A percentile compares a stretch with the other conserved stretches of the same genome.
Evolutionary conservation across 2,113 vertebrate genomes (phyloP).

Genomic region (Epinephelus fuscoguttatus): DNA sequence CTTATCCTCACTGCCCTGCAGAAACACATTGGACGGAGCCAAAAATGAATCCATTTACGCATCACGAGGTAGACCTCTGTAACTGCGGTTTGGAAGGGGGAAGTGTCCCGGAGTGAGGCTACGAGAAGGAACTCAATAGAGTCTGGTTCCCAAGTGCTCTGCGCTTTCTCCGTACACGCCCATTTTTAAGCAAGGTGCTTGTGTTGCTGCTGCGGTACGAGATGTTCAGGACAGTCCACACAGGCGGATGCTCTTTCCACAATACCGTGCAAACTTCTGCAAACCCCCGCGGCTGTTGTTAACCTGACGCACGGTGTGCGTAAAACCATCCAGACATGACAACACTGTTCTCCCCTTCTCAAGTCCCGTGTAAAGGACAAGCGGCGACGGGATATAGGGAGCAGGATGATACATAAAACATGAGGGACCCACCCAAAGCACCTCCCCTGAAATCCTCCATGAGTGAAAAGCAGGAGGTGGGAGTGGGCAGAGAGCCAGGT

Average conservation of each 20-base stretch:
- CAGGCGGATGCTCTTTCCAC: not conserved
- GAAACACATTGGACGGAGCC: conserved; percentile 19
- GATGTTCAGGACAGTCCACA: conserved; percentile 59
- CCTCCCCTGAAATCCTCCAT: conserved; percentile 70
- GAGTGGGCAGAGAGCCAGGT: conserved; percentile 55
- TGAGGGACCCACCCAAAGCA: conserved; percentile 76
- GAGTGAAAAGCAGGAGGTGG: conserved; percentile 53
- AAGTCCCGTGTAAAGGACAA: conserved; percentile 43
- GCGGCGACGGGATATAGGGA: conserved; percentile 61
- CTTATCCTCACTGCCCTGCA: conserved; percentile 41
- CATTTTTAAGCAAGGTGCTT: conserved; percentile 65
- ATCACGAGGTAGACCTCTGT: conserved; percentile 20
- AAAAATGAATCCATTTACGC: conserved; percentile 59
- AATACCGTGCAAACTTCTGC: conserved; percentile 40
- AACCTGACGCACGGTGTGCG: conserved; percentile 35
- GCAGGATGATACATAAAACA: conserved; percentile 73
- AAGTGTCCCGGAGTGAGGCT: conserved; percentile 27
- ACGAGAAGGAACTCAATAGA: conserved; percentile 22
- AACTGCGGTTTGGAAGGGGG: not conserved
- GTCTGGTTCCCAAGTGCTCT: conserved; percentile 36
- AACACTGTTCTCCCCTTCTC: conserved; percentile 15
- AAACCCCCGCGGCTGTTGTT: not conserved
- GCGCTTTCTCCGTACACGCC: conserved; percentile 46
- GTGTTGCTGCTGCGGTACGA: conserved; percentile 28
- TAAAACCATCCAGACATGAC: conserved; percentile 31